Evolutionary conservation across 2,888 invertebrate genomes (phyloP).

Genomic region (Caenorhabditis afra): DNA sequence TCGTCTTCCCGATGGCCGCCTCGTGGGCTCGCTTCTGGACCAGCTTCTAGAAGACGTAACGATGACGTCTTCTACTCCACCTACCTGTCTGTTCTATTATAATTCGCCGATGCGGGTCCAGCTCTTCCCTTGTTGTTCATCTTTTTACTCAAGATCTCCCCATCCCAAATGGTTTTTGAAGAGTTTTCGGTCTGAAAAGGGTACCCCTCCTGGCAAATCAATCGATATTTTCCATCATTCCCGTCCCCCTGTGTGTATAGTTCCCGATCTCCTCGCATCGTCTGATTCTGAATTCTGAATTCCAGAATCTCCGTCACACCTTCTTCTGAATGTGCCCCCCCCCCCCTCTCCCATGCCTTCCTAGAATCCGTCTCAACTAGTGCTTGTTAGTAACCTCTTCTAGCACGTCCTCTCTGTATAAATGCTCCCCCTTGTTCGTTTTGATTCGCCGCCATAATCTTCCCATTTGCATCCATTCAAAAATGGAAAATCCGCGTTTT

Average conservation of each 20-base stretch:
- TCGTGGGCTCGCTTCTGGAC: constrained; percentile 66
- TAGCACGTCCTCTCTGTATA: constrained; percentile 32
- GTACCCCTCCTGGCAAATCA: constrained; percentile 30
- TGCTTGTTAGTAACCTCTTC: not conserved
- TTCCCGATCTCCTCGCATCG: constrained; percentile 18
- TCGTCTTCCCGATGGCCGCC: constrained; percentile 69
- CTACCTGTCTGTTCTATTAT: not conserved
- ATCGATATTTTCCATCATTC: constrained; percentile 19
- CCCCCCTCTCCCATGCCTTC: too few relatives aligned
- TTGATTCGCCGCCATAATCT: constrained; percentile 42
- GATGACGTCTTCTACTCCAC: not conserved
- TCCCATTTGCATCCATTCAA: constrained; percentile 22
- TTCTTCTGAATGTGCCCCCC: not conserved
- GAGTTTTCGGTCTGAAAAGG: constrained; percentile 28
- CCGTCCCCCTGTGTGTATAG: constrained; percentile 31
- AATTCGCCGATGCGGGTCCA: constrained; percentile 21
- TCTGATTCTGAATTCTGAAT: not conserved
- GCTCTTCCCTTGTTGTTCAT: constrained; percentile 17
- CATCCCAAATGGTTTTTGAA: constrained; percentile 13
- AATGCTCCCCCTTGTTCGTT: constrained; percentile 20
- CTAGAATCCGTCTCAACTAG: constrained; percentile 26
- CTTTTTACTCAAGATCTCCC: not conserved
- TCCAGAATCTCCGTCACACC: constrained; percentile 8
- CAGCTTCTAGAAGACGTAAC: constrained; percentile 32
- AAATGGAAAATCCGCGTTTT: too few relatives aligned